These are phyloP conservation scores for Drosophila formosana DNA, from an alignment of 2,888 invertebrate species.

Conservation along the genomic window DNA sequence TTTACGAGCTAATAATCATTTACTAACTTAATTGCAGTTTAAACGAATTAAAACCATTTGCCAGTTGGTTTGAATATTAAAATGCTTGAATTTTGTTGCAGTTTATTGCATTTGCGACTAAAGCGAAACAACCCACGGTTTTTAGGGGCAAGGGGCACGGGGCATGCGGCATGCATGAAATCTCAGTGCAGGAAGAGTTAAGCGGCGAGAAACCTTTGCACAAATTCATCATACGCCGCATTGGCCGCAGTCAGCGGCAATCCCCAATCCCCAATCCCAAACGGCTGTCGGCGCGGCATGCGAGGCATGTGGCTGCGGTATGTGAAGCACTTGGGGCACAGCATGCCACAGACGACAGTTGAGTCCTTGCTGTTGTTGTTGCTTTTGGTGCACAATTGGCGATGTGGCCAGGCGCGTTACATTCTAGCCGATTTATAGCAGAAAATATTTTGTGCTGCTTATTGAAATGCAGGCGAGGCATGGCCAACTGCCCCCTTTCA, in stretches of 20 bases:
- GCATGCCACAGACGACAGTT: slow-evolving; percentile 56
- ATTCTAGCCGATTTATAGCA: slow-evolving; percentile 66
- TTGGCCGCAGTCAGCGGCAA: slow-evolving; percentile 58
- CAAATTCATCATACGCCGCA: slow-evolving; percentile 78
- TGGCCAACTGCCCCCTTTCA: slow-evolving; percentile 7
- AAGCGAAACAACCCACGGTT: slow-evolving; percentile 21
- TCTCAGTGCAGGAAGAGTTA: slow-evolving; percentile 36
- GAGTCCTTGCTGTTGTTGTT: slow-evolving; percentile 22
- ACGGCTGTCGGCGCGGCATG: slow-evolving; percentile 60
- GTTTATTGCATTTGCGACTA: slow-evolving; percentile 5
- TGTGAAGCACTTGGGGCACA: slow-evolving; percentile 48
- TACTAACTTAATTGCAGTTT: neutral
- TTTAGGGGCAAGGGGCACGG: slow-evolving; percentile 1
- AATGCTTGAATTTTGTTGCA: neutral
- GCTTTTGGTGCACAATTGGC: slow-evolving; percentile 56
- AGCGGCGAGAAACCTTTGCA: slow-evolving; percentile 40
- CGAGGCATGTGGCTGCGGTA: slow-evolving; percentile 58
- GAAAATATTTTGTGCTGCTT: slow-evolving; percentile 65
- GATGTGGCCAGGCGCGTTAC: slow-evolving; percentile 44
- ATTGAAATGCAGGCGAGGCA: slow-evolving; percentile 72
- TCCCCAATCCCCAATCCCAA: slow-evolving; percentile 5
- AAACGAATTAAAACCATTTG: no score
- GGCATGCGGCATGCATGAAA: slow-evolving; percentile 33
- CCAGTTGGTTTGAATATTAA: neutral
- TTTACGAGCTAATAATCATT: neutral